Base-by-base conservation (phyloP, 1,140 invertebrate genomes). In the Diplogasteroides magnus region DNA sequence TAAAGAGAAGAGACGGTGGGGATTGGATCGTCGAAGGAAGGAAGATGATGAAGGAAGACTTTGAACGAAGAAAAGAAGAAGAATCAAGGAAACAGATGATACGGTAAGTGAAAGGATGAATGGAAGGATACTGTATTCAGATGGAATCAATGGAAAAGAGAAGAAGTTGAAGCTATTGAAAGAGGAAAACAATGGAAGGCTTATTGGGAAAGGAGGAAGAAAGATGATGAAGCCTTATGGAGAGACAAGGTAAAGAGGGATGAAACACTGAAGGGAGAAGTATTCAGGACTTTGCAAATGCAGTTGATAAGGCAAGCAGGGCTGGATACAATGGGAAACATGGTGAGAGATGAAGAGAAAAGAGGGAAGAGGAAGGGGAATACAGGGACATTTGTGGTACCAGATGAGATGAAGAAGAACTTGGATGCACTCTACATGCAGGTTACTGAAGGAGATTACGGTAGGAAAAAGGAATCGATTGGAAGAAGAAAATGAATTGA, bases 241-340 rank as follows among this genome's bases (percentile, higher is more conserved):
- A 74, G 70, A 37, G 55, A 68, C 28, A 72, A 72, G 57, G 70
- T 69, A 2, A 27, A 29, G 28, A 15, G 23, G 28, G n/a, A 3
- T 27, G 14, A n/a, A 27, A 19, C 6, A 48, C 6, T 28, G 31
- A 48, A 60, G 58, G 14, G 59, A 27, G 1, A 67, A 28, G 25
- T 15, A 26, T 72, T 73, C 23, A 74, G 73, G 73, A 74, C 37
- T 74, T 74, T 56, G 73, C 73, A 28, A 74, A 74, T 61, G 73
- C 73, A 56, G 62, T 74, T 26, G 73, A 74, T 55, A 74, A 74
- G 66, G 74, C 74, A 66, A 74, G 72, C 27, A 29, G 73, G 0
- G 65, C 73, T 26, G 73, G 73, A 15, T 74, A 74, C 67, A 74
- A 74, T 26, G 73, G 73, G 2, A 68, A 74, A 25, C 72, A 69